Conservation (phyloP, 1,140 invertebrate species). For the Parasteatoda tepidariorum region DNA sequence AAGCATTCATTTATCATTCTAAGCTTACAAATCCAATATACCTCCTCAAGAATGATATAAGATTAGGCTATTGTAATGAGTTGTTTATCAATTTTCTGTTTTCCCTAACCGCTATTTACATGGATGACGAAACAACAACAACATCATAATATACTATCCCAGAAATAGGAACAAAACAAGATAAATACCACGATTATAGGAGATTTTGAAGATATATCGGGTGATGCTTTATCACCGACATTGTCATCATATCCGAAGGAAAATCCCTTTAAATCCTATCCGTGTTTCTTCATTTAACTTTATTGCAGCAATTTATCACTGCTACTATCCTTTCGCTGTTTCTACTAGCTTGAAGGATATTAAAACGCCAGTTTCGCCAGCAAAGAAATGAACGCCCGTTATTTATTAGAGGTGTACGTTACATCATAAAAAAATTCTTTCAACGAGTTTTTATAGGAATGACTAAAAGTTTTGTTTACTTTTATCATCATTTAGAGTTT, state of each 20-base stretch:
- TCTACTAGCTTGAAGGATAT: constrained; percentile 41
- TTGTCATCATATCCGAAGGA: constrained; percentile 56
- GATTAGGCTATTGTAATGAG: background rate
- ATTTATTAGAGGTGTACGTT: constrained; percentile 50
- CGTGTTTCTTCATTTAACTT: constrained; percentile 61
- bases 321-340: constrained; percentile 10
- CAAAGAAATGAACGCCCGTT: constrained; percentile 36
- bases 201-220: constrained; percentile 58
- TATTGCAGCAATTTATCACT: constrained; percentile 56
- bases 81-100: background rate
- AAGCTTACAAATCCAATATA: background rate
- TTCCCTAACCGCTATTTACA: constrained; percentile 10
- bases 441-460: constrained; percentile 57
- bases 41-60: no score
- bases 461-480: constrained; percentile 58
- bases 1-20: background rate
- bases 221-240: constrained; percentile 53
- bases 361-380: constrained; percentile 45
- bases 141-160: no score
- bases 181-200: constrained; percentile 56
- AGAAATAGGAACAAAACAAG: constrained; percentile 20
- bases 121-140: background rate
- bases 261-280: constrained; percentile 56
- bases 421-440: constrained; percentile 55
- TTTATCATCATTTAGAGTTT: constrained; percentile 59